Evolutionary conservation across 2,797 vertebrate genomes (phyloP).

Genomic region (Catamblyrhynchus diadema): DNA sequence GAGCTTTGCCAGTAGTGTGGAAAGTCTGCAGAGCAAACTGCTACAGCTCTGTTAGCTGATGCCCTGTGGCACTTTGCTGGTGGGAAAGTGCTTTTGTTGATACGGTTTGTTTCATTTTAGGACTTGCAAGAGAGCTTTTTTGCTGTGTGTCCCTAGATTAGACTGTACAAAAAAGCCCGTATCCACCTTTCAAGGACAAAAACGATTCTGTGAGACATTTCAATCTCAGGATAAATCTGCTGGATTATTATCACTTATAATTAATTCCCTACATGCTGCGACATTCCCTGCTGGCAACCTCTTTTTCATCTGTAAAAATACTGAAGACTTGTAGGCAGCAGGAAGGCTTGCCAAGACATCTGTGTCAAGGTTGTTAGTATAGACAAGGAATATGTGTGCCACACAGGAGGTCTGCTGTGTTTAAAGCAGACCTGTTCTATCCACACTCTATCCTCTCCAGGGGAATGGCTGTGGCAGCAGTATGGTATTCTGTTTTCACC

Average conservation of each 20-base stretch:
- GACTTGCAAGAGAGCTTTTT: neutral
- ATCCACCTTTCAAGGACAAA: neutral
- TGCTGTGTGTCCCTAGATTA: neutral
- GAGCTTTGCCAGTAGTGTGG: neutral
- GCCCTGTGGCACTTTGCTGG: neutral
- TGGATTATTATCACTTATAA: constrained; percentile 40
- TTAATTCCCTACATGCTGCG: neutral
- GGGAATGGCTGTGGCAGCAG: neutral
- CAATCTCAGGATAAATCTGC: neutral
- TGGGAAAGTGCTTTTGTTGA: neutral
- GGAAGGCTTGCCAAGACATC: constrained; percentile 27
- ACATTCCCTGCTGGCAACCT: constrained; percentile 19
- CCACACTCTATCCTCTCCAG: neutral
- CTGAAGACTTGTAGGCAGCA: neutral
- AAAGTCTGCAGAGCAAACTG: neutral
- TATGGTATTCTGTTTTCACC: neutral
- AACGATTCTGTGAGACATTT: neutral
- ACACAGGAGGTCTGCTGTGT: neutral
- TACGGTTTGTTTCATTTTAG: neutral
- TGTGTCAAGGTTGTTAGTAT: constrained; percentile 4
- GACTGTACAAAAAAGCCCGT: neutral
- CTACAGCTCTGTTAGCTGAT: neutral
- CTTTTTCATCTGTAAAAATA: constrained; percentile 25
- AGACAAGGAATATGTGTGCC: neutral
- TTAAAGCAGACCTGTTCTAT: neutral